Evolutionary conservation across 2,888 invertebrate genomes (phyloP), one percentile per base, ranked within the genome.

Genomic region (Polydrusus cervinus): DNA sequence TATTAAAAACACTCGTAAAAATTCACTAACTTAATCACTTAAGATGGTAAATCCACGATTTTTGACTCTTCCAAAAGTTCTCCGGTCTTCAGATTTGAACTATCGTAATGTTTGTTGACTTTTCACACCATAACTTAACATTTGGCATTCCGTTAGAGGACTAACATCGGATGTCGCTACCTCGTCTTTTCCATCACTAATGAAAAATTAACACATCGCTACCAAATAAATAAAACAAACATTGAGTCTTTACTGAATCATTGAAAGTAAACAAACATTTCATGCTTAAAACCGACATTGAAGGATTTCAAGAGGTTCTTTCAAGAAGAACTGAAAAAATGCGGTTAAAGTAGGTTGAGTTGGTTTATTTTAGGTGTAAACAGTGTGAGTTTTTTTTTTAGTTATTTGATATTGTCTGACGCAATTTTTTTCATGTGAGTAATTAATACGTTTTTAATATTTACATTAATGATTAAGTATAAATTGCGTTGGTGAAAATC

Each of bases 121-220:
- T 57, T 68, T 68, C 67, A 57, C 67, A 68, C 64, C 30, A 53
- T 49, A 38, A 53, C 20, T 6, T 60, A 38, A 34, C 57, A 38
- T 60, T 60, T 38, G 38, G 11, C 25, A 43, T 38, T 20, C 9
- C 61, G 38, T 49, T 30, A 68, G 53, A 57, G 49, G 47, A 66
- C 51, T 55, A 68, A 73, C 61, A 73, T 53, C 61, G 57, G 53
- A 60, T 38, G 43, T 25, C 43, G 71, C 64, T 72, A 66, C 72
- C 60, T 38, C 62, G 57, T 71, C 75, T 60, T 51, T 55, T 47
- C 62, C 60, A 69, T 64, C 43, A 40, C 60, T 62, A 64, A 76
- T 67, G 47, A 70, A 73, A 69, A 76, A 71, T 76, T 76, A 70
- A 73, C 76, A 76, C 76, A 57, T 62, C 55, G 45, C 64, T 30